These are phyloP conservation scores for Drosophila helvetica DNA, from an alignment of 2,888 invertebrate genomes.

Conservation along the genomic window DNA sequence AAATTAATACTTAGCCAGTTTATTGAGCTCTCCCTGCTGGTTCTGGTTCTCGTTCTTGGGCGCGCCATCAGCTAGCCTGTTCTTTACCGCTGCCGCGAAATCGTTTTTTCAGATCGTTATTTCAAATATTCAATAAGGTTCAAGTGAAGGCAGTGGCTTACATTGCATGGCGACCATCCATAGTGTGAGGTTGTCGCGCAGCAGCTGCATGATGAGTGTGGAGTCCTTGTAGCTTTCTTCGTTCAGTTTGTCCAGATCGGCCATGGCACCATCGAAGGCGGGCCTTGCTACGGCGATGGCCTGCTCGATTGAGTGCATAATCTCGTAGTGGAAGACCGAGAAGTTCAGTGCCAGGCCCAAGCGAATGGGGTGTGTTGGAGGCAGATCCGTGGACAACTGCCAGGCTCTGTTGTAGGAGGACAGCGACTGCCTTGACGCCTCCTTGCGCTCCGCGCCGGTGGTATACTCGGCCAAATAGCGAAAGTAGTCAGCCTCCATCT, in stretches of 20 bases:
- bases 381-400: slow-evolving; percentile 98
- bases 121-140: not conserved
- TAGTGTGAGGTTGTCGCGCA: slow-evolving; percentile 99
- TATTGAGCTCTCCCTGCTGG: slow-evolving; percentile 94
- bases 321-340: slow-evolving; percentile 99
- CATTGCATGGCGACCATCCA: slow-evolving; percentile 99
- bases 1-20: slow-evolving; percentile 97
- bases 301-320: slow-evolving; percentile 98
- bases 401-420: slow-evolving; percentile 99
- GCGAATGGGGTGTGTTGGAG: slow-evolving; percentile 98
- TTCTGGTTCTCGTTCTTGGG: slow-evolving; percentile 95
- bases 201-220: slow-evolving; percentile 99
- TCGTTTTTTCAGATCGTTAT: slow-evolving; percentile 18
- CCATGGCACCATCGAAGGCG: slow-evolving; percentile 99
- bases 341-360: slow-evolving; percentile 98
- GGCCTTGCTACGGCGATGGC: slow-evolving; percentile 99
- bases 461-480: slow-evolving; percentile 99
- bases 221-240: slow-evolving; percentile 99
- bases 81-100: slow-evolving; percentile 47
- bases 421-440: slow-evolving; percentile 97
- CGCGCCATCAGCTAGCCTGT: slow-evolving; percentile 91
- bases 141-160: slow-evolving; percentile 82
- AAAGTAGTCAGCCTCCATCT: slow-evolving; percentile 99
- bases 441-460: slow-evolving; percentile 97
- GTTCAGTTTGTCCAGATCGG: slow-evolving; percentile 97